Evolutionary conservation across 2,113 vertebrate genomes (phyloP), one percentile per base, ranked within the genome.

Genomic region (Neomonachus schauinslandi): DNA sequence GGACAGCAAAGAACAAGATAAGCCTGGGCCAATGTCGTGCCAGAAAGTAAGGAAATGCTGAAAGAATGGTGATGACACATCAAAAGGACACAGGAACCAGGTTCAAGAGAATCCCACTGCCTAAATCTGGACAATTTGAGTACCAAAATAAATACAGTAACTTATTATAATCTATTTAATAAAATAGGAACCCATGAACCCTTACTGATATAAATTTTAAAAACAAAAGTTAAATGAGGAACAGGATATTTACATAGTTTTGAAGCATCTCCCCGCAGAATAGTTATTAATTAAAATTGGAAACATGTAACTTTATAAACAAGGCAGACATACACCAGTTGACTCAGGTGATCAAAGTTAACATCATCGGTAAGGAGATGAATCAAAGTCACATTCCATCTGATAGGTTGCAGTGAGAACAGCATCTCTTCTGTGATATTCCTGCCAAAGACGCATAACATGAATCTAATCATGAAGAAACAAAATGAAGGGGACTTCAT

Each of bases 311-410:
- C 46, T 67, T 93, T 42, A 84, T 31, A 91, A 33, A 83, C 67
- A 65, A 88, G 36, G 65, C 71, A 39, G 74, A 21, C 39, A 80
- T 90, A 63, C 26, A 59, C 26, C 9, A 42, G 55, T 84, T 88
- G 39, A 89, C 74, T 86, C 51, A 76, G n/a, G 42, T 86, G 87
- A 92, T 79, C 57, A 85, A 86, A 91, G 36, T 89, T 94, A 92
- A 57, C 4, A 21, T 77, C 24, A 74, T 85, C 49, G 77, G 26
- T 86, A 92, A 86, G 85, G 13, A 94, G 51, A 86, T 65, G n/a
- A 95, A 87, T 94, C 46, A 87, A 97, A 97, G 74, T 86, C 42
- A 72, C 12, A 71, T 90, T 94, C 77, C 36, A 65, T 83, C 59
- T 28, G 22, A 46, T 14, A 92, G 57, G 39, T 89, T 92, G 24